Evolutionary conservation across 2,797 vertebrate species (phyloP).

Genomic region (Gouania willdenowi): DNA sequence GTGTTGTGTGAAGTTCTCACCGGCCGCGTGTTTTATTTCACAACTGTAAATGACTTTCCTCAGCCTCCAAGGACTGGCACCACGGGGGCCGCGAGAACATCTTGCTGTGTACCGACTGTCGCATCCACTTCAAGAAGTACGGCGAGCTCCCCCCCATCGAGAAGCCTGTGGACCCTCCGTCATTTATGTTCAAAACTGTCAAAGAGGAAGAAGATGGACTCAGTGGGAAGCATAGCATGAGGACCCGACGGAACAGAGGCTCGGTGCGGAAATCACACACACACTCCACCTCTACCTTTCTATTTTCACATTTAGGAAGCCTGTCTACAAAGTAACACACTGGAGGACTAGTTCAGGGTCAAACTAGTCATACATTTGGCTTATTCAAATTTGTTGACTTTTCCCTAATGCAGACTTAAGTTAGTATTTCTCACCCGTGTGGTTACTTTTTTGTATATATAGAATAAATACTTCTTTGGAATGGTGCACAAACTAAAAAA

Average conservation of each 20-base stretch:
- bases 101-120: constrained; percentile 94
- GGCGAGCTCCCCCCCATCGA: constrained; percentile 97
- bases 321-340: constrained; percentile 4
- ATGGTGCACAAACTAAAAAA: no score
- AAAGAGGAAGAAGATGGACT: constrained; percentile 99
- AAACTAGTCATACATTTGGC: no score
- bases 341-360: neutral
- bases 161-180: constrained; percentile 96
- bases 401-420: no score
- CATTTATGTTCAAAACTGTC: constrained; percentile 99
- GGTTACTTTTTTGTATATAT: no score
- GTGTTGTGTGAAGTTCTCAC: constrained; percentile 19
- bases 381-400: no score
- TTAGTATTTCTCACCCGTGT: no score
- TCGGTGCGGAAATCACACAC: constrained; percentile 78
- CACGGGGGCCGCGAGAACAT: constrained; percentile 99
- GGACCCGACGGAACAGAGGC: constrained; percentile 96
- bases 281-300: constrained; percentile 6
- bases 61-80: constrained; percentile 99
- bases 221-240: constrained; percentile 99
- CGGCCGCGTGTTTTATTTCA: constrained; percentile 32
- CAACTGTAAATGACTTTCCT: constrained; percentile 59
- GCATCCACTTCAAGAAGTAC: constrained; percentile 99
- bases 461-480: no score
- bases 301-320: constrained; percentile 39